Conservation (phyloP, 2,888 invertebrate species). For the Lithophane leautieri region DNA sequence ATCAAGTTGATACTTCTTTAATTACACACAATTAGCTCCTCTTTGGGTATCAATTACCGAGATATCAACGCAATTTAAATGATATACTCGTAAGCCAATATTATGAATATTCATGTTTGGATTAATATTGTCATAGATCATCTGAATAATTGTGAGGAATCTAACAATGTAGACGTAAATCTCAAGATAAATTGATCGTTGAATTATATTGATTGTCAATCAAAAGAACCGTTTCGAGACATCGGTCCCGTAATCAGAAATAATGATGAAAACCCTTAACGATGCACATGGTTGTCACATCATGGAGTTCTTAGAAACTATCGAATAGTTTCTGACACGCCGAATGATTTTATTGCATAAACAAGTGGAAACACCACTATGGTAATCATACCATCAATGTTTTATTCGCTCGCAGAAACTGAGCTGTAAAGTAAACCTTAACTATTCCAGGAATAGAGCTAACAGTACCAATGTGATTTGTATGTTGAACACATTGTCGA, state of each 20-base stretch:
- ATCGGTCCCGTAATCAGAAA: conserved; percentile 78
- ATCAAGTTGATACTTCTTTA: conserved; percentile 8
- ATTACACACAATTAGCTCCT: not conserved
- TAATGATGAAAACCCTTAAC: conserved; percentile 78
- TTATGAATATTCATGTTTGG: conserved; percentile 65
- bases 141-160: conserved; percentile 80
- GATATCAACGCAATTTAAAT: conserved; percentile 31
- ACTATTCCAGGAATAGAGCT: conserved; percentile 84
- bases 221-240: conserved; percentile 81
- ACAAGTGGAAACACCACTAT: conserved; percentile 63
- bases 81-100: conserved; percentile 17
- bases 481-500: conserved; percentile 82
- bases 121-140: conserved; percentile 69
- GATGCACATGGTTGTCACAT: conserved; percentile 76
- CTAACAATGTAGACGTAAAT: conserved; percentile 84
- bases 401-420: conserved; percentile 82
- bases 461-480: conserved; percentile 78
- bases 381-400: conserved; percentile 72
- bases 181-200: conserved; percentile 82
- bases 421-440: conserved; percentile 80
- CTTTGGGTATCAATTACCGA: conserved; percentile 27
- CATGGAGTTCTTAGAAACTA: conserved; percentile 74
- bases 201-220: conserved; percentile 83
- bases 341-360: conserved; percentile 49
- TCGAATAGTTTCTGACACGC: conserved; percentile 37